Conservation (phyloP, 2,888 invertebrate genomes). For the Ormyrus rosae region DNA sequence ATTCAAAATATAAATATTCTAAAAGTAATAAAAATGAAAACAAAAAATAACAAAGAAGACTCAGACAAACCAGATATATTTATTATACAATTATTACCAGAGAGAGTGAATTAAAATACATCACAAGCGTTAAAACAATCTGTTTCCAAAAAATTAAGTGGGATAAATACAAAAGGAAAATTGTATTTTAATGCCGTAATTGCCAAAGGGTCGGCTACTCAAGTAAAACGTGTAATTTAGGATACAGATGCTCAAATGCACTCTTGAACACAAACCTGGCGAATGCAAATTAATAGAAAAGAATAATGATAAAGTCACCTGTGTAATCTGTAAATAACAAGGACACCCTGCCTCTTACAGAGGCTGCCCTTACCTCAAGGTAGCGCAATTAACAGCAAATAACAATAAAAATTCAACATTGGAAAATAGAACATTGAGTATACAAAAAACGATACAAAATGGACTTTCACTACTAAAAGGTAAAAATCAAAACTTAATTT, state of each 20-base stretch:
- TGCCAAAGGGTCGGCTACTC: slow-evolving; percentile 8
- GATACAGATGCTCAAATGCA: slow-evolving; percentile 13
- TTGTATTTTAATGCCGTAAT: background rate
- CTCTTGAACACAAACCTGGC: background rate
- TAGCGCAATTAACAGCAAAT: background rate
- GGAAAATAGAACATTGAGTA: too few relatives aligned
- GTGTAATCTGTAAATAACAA: background rate
- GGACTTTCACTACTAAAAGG: too few relatives aligned
- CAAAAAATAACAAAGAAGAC: background rate
- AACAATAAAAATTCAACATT: too few relatives aligned
- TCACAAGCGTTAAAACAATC: background rate
- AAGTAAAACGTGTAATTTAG: background rate
- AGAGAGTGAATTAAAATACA: background rate
- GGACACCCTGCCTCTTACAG: background rate
- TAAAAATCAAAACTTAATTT: too few relatives aligned
- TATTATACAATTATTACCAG: background rate
- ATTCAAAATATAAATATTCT: background rate
- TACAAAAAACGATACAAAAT: too few relatives aligned
- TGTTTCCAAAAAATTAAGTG: background rate
- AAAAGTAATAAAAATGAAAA: background rate
- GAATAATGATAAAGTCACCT: background rate
- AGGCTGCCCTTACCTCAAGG: background rate
- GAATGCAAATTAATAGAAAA: background rate
- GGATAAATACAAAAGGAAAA: background rate
- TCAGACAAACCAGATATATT: background rate